Conservation (phyloP, 2,113 vertebrate species). For the Clarias macrocephalus region DNA sequence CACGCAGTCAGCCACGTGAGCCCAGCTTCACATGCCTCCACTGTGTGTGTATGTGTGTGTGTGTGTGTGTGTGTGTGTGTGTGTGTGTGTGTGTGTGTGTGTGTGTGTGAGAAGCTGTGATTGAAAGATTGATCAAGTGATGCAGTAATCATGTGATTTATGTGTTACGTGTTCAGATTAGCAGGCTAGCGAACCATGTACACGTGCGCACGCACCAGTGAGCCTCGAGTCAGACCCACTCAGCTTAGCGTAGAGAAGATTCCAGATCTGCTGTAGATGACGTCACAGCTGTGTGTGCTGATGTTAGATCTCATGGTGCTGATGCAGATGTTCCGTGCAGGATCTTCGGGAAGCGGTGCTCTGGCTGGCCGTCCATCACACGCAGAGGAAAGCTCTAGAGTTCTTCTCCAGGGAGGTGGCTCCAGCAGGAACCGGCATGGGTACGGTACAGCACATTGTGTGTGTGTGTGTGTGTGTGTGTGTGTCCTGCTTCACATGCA, state of each 20-base stretch:
- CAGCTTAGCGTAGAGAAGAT: background rate
- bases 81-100: background rate
- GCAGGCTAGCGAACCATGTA: no score
- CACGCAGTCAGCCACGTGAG: constrained; percentile 70
- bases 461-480: no score
- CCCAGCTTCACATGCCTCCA: background rate
- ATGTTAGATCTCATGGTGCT: background rate
- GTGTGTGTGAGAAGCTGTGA: background rate
- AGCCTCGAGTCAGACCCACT: background rate
- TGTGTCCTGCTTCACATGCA: background rate
- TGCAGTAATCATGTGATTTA: no score
- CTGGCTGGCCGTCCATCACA: constrained; percentile 83
- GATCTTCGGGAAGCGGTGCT: constrained; percentile 77
- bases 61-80: no score
- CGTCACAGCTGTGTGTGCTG: background rate
- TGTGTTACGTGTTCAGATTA: no score
- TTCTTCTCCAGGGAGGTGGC: constrained; percentile 82
- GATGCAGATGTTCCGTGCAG: constrained; percentile 54
- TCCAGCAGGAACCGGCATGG: constrained; percentile 84
- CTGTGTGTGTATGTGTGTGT: background rate
- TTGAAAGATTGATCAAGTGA: no score
- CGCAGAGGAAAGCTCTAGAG: constrained; percentile 80
- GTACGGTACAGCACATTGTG: constrained; percentile 58
- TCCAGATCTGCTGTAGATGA: background rate
- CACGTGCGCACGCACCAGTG: no score